phyloP scores from a whole-genome alignment of 2,113 vertebrate species.

The Pogonocichla stellata region DNA sequence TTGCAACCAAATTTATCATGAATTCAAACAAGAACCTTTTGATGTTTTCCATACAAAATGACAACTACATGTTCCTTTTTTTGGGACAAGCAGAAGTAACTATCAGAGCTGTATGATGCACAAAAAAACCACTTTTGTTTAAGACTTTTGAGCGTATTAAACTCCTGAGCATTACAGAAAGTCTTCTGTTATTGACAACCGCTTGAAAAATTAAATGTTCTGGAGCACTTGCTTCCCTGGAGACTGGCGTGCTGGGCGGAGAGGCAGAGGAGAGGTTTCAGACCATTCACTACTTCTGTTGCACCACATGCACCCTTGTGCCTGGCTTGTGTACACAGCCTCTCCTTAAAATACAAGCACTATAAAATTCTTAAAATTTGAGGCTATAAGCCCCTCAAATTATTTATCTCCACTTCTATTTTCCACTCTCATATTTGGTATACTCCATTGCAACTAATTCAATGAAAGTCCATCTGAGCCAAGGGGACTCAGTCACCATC shows the following conservation, averaged over 20 bases:
- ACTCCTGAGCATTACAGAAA: not conserved
- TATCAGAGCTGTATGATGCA: not conserved
- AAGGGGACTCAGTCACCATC: not conserved
- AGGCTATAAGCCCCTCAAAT: not conserved
- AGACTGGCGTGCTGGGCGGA: not conserved
- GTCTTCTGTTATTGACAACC: not conserved
- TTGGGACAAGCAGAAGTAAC: not conserved
- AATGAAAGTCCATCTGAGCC: not conserved
- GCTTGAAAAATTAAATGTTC: constrained; percentile 32
- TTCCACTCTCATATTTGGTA: not conserved
- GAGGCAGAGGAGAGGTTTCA: not conserved
- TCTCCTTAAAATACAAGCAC: not conserved
- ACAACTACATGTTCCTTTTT: not conserved
- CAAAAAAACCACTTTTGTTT: not conserved
- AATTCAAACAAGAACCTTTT: not conserved
- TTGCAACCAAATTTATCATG: constrained; percentile 35
- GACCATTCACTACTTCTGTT: not conserved
- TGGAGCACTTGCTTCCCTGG: not conserved
- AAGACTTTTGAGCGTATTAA: not conserved
- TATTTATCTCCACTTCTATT: not conserved
- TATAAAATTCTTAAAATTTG: not conserved
- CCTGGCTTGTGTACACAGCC: not conserved
- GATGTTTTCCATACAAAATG: not conserved
- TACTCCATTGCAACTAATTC: not conserved
- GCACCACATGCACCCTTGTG: not conserved